These are phyloP conservation scores for Grapholita molesta DNA, from an alignment of 1,140 invertebrate genomes.

Conservation along the genomic window DNA sequence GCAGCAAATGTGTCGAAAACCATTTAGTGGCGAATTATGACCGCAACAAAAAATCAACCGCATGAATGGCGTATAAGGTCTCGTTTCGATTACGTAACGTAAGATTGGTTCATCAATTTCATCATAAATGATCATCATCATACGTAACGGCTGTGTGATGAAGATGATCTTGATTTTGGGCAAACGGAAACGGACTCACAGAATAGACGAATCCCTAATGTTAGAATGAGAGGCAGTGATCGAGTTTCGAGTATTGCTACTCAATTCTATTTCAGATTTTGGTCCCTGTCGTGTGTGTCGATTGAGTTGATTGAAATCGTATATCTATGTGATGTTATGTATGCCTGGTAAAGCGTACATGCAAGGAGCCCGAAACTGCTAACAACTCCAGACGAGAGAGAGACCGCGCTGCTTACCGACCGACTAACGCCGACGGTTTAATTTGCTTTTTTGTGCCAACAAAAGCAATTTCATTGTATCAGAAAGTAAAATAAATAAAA, in stretches of 20 bases:
- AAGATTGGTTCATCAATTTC: neutral
- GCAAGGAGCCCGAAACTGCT: neutral
- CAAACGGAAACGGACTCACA: too few species aligned
- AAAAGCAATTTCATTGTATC: too few species aligned
- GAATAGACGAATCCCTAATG: too few species aligned
- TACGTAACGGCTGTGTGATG: too few species aligned
- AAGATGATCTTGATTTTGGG: too few species aligned
- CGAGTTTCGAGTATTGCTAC: too few species aligned
- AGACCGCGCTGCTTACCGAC: neutral
- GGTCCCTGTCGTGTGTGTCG: too few species aligned
- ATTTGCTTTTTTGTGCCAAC: too few species aligned
- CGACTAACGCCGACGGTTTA: neutral
- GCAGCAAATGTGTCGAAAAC: constrained; percentile 17
- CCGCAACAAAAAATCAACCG: neutral
- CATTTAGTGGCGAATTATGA: constrained; percentile 14
- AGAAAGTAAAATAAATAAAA: too few species aligned
- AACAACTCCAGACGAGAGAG: neutral
- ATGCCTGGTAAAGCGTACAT: neutral
- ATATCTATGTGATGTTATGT: neutral
- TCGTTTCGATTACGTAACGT: neutral
- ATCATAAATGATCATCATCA: too few species aligned
- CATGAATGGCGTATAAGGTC: neutral
- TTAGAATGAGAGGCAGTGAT: too few species aligned
- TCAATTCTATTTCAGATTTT: neutral
- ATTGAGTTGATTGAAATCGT: too few species aligned